These are phyloP conservation scores for Prionace glauca DNA, from an alignment of 2,797 vertebrate genomes.

Conservation along the genomic window DNA sequence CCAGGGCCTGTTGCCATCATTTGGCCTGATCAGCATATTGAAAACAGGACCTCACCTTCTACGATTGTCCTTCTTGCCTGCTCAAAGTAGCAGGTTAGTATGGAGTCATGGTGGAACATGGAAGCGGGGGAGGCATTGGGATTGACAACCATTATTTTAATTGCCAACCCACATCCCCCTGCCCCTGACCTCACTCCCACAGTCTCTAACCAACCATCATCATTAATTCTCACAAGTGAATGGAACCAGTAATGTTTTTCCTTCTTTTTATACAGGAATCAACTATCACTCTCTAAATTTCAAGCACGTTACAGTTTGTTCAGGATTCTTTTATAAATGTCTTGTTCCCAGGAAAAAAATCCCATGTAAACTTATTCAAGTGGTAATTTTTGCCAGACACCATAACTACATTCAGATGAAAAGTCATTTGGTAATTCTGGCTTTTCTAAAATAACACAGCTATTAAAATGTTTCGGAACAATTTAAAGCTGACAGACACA, in stretches of 20 bases:
- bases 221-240: background rate
- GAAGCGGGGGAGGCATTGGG: background rate
- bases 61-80: background rate
- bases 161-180: background rate
- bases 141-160: background rate
- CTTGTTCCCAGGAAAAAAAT: constrained; percentile 3
- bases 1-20: background rate
- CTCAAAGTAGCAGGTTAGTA: background rate
- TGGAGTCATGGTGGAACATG: background rate
- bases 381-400: background rate
- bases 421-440: constrained; percentile 8
- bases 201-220: background rate
- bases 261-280: background rate
- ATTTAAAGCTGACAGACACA: constrained; percentile 6
- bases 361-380: background rate
- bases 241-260: background rate
- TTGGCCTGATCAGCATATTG: background rate
- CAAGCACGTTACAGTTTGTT: background rate
- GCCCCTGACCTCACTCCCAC: background rate
- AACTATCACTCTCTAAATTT: background rate
- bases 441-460: constrained; percentile 10
- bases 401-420: constrained; percentile 9
- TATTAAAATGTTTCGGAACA: constrained; percentile 6
- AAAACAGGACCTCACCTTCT: background rate
- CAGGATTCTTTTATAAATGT: background rate